Conservation (phyloP, 1,140 invertebrate species). For the Contarinia nasturtii region DNA sequence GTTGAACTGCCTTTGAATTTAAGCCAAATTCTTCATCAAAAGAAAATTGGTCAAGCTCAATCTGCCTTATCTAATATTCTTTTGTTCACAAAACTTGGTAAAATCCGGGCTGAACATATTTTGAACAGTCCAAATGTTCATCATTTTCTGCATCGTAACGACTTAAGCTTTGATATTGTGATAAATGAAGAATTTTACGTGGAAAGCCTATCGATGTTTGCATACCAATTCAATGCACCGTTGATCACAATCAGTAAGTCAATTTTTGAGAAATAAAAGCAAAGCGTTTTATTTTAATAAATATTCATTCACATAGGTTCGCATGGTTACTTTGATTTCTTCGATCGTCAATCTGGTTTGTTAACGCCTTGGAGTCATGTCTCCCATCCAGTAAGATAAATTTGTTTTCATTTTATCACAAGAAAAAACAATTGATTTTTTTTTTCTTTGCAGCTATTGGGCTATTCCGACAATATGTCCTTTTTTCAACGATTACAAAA, state of each 20-base stretch:
- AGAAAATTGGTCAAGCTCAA: neutral
- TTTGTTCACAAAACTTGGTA: neutral
- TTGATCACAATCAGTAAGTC: slow-evolving; percentile 25
- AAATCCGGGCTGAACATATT: slow-evolving; percentile 24
- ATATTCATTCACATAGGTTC: slow-evolving; percentile 5
- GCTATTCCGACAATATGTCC: neutral
- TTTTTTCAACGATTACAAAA: neutral
- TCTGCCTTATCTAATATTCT: neutral
- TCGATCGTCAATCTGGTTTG: neutral
- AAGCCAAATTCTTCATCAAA: neutral
- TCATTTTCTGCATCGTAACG: slow-evolving; percentile 24
- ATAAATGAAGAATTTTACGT: slow-evolving; percentile 33
- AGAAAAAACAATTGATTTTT: no score
- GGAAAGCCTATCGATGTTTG: slow-evolving; percentile 30
- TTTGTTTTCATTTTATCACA: no score
- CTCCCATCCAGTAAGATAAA: neutral
- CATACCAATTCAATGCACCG: slow-evolving; percentile 31
- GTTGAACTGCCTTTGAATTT: slow-evolving; percentile 16
- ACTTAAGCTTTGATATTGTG: slow-evolving; percentile 28
- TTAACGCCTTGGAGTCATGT: neutral
- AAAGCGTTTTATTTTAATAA: slow-evolving; percentile 9
- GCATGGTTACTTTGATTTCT: neutral
- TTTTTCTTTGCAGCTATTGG: no score
- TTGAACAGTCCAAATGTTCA: slow-evolving; percentile 26
- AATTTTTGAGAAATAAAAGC: neutral